phyloP scores from a whole-genome alignment of 2,797 vertebrate species.

The Lutjanus argentimaculatus region DNA sequence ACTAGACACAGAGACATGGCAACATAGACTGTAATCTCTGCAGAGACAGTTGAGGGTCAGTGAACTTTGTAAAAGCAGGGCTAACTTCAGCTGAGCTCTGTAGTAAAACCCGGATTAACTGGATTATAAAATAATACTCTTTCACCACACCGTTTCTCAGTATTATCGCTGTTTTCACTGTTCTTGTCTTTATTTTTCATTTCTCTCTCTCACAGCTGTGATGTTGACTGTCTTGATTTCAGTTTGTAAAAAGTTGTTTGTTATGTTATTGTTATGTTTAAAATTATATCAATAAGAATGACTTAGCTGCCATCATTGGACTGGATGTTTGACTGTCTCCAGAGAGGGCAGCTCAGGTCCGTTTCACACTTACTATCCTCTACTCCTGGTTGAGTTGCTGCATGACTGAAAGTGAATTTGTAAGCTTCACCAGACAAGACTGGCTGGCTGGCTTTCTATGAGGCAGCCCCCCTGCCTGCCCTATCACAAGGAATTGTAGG shows the following conservation, averaged over 20 bases:
- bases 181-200: neutral
- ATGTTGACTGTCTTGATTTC: neutral
- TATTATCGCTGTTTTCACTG: neutral
- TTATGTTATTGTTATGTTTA: no score
- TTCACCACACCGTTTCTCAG: neutral
- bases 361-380: slow-evolving; percentile 7
- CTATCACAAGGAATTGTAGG: slow-evolving; percentile 38
- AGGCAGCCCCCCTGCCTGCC: slow-evolving; percentile 9
- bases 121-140: slow-evolving; percentile 26
- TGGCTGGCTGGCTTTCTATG: slow-evolving; percentile 1
- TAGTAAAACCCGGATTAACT: slow-evolving; percentile 33
- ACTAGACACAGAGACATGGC: slow-evolving; percentile 19
- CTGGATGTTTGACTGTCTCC: neutral
- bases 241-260: neutral
- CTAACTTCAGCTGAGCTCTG: slow-evolving; percentile 26
- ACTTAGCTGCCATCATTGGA: neutral
- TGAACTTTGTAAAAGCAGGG: slow-evolving; percentile 25
- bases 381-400: slow-evolving; percentile 15
- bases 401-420: slow-evolving; percentile 29
- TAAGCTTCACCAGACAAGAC: slow-evolving; percentile 8
- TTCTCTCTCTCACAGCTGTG: neutral
- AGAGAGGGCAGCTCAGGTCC: neutral
- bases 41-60: slow-evolving; percentile 13
- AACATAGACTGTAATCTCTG: slow-evolving; percentile 47
- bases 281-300: neutral